Conservation (phyloP, 2,113 vertebrate species). For the Plestiodon gilberti region DNA sequence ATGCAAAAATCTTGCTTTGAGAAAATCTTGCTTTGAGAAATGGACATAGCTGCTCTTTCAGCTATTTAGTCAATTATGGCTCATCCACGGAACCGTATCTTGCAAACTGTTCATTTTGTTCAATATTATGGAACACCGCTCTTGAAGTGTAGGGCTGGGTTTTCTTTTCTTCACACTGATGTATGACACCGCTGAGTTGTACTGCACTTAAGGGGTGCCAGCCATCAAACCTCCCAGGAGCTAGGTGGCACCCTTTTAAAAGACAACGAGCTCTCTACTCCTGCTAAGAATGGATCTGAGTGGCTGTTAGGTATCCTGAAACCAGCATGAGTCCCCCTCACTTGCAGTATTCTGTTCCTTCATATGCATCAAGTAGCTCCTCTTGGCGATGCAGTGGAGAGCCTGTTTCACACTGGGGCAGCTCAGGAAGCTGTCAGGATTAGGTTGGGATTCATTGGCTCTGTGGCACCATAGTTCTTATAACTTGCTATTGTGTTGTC, state of each 20-base stretch:
- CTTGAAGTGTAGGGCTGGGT: not conserved
- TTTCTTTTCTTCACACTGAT: not conserved
- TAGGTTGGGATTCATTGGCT: not conserved
- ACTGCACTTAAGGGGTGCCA: not conserved
- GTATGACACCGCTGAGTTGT: not conserved
- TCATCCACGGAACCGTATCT: not conserved
- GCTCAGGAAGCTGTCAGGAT: not conserved
- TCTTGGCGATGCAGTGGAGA: not conserved
- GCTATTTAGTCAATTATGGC: not conserved
- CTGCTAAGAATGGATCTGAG: not conserved
- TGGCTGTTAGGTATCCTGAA: not conserved
- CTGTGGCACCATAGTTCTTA: not conserved
- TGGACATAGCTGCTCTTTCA: not conserved
- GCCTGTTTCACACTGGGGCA: not conserved
- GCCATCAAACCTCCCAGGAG: not conserved
- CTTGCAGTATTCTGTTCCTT: not conserved
- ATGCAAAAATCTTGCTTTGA: not conserved
- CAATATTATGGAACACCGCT: not conserved
- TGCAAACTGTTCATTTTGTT: too few species aligned
- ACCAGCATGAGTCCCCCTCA: too few species aligned
- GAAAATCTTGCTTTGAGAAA: not conserved
- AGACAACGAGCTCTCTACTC: not conserved
- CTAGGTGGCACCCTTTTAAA: not conserved
- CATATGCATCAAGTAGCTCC: not conserved
- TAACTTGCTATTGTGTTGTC: not conserved